phyloP scores from a whole-genome alignment of 2,797 vertebrate genomes.

The Sphenodon punctatus region DNA sequence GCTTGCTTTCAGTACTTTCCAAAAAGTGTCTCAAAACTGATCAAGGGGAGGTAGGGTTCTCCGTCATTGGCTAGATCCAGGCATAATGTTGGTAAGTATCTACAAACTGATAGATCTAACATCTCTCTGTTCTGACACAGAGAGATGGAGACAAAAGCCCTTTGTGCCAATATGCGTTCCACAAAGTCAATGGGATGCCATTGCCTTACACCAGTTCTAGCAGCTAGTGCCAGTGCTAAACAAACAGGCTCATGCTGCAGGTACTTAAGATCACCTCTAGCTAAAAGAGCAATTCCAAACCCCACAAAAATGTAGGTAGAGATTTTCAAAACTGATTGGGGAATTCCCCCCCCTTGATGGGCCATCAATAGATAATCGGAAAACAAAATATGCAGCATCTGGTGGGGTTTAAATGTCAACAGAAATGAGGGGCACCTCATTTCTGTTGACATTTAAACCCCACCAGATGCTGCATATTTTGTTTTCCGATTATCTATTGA shows the following conservation, averaged over 20 bases:
- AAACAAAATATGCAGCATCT: not conserved
- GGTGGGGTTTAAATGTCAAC: not conserved
- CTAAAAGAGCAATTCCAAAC: too few species aligned
- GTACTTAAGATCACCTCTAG: too few species aligned
- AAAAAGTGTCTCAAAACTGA: too few species aligned
- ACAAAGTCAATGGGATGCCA: too few species aligned
- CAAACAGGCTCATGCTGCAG: too few species aligned
- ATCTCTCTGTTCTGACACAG: fast-evolving
- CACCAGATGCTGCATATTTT: not conserved
- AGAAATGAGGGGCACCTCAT: not conserved
- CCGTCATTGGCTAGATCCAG: not conserved
- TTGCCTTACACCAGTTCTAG: too few species aligned
- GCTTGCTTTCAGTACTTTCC: too few species aligned
- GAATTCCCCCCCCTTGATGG: not conserved
- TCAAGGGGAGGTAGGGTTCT: not conserved
- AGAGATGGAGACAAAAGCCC: too few species aligned
- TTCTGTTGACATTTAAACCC: not conserved
- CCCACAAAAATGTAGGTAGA: not conserved
- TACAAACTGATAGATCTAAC: not conserved
- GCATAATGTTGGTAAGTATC: not conserved
- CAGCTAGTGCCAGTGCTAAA: too few species aligned
- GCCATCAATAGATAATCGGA: not conserved
- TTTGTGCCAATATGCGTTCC: too few species aligned
- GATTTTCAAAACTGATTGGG: too few species aligned
- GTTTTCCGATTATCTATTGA: not conserved